Conservation (phyloP, 2,888 invertebrate species). For the Xiphydria camelus region DNA sequence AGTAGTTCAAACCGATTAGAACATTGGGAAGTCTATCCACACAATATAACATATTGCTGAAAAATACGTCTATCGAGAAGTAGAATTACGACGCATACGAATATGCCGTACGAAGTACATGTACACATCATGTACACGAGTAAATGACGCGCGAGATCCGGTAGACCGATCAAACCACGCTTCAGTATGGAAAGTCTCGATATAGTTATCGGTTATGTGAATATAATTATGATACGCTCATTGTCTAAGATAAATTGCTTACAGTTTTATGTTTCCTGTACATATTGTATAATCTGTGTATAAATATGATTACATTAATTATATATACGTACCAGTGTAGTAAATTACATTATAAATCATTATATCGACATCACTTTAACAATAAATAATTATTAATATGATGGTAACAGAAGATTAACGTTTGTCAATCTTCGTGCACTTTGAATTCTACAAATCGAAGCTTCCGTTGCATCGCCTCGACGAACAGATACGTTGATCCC, state of each 20-base stretch:
- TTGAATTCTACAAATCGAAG: too few relatives aligned
- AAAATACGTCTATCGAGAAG: too few relatives aligned
- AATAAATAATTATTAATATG: conserved; percentile 57
- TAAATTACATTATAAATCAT: conserved; percentile 56
- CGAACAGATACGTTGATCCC: too few relatives aligned
- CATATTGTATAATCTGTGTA: conserved; percentile 59
- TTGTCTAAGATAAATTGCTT: conserved; percentile 26
- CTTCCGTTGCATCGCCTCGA: too few relatives aligned
- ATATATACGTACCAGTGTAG: conserved; percentile 55
- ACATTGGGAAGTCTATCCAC: conserved; percentile 32
- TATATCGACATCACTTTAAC: conserved; percentile 57
- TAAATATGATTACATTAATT: conserved; percentile 54
- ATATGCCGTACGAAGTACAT: background rate
- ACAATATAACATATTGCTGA: conserved; percentile 34
- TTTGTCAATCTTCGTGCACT: too few relatives aligned
- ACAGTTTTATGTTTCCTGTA: conserved; percentile 49
- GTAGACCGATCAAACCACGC: background rate
- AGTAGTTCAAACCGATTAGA: too few relatives aligned
- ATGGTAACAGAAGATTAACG: conserved; percentile 31
- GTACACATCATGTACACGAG: conserved; percentile 12
- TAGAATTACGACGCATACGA: too few relatives aligned
- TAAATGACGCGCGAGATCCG: conserved; percentile 2
- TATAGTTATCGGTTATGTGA: conserved; percentile 32
- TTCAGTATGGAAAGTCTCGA: too few relatives aligned
- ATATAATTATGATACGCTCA: conserved; percentile 37